A percentile compares a stretch with the other conserved stretches of the same genome.
These are phyloP conservation scores for Thelaira solivaga DNA, from an alignment of 2,888 invertebrate genomes.

Conservation along the genomic window DNA sequence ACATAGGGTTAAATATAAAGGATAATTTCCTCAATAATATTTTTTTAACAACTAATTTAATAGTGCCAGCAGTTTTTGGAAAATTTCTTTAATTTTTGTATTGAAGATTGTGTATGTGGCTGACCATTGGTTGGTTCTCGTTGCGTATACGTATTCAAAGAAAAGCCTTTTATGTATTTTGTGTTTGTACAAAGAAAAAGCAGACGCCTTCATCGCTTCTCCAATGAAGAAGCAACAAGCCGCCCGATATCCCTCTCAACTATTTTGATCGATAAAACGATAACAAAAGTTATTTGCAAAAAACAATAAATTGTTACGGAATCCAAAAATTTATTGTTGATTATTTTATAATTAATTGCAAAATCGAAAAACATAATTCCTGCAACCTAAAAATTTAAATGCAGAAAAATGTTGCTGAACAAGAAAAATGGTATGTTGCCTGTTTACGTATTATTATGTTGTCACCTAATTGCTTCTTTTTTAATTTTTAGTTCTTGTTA, in stretches of 20 bases:
- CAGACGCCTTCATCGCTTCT: slow-evolving; percentile 38
- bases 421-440: background rate
- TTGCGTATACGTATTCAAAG: slow-evolving; percentile 59
- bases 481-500: background rate
- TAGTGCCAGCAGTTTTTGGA: background rate
- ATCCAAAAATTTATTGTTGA: too few relatives aligned
- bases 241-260: background rate
- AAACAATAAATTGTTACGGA: too few relatives aligned
- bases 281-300: too few relatives aligned
- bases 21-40: background rate
- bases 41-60: background rate
- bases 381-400: too few relatives aligned
- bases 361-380: too few relatives aligned
- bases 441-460: background rate
- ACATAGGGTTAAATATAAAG: background rate
- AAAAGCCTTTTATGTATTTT: slow-evolving; percentile 41
- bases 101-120: slow-evolving; percentile 45
- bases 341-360: too few relatives aligned
- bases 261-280: slow-evolving; percentile 17
- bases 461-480: background rate
- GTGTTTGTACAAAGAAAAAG: slow-evolving; percentile 27
- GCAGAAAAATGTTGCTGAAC: background rate
- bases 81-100: slow-evolving; percentile 27
- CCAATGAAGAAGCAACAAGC: background rate
- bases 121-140: slow-evolving; percentile 21